Conservation (phyloP, 2,113 vertebrate genomes). For the Lagenorhynchus albirostris region DNA sequence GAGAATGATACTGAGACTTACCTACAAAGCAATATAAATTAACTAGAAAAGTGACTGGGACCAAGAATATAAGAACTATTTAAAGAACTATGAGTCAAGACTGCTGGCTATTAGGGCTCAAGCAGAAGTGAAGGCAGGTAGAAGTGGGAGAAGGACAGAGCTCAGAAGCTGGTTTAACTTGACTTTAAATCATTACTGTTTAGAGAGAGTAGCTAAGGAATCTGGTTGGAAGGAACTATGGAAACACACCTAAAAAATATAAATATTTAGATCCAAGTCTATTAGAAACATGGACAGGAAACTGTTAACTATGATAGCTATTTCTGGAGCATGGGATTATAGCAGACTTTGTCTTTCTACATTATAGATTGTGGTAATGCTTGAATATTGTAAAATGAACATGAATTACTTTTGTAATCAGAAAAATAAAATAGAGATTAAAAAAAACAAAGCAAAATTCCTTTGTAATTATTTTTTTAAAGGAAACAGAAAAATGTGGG, state of each 20-base stretch:
- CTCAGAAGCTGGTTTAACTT: not conserved
- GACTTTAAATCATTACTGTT: not conserved
- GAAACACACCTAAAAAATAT: not conserved
- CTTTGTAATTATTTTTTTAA: not conserved
- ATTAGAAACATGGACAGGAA: not conserved
- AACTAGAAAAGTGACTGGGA: not conserved
- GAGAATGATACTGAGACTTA: not conserved
- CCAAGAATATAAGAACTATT: not conserved
- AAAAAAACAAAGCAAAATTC: conserved; percentile 21
- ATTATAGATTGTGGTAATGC: not conserved
- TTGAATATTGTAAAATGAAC: not conserved
- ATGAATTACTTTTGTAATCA: not conserved
- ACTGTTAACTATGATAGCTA: not conserved
- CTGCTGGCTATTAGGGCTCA: not conserved
- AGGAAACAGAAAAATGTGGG: not conserved
- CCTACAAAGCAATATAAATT: not conserved
- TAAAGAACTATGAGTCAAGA: not conserved
- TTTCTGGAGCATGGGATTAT: not conserved
- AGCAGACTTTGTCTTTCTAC: not conserved
- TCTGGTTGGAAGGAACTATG: not conserved
- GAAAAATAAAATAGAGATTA: not conserved
- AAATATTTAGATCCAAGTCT: not conserved
- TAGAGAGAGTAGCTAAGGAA: not conserved
- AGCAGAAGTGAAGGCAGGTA: not conserved
- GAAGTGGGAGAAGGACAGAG: not conserved